These are phyloP conservation scores for Eupithecia vulgata DNA, from an alignment of 2,888 invertebrate genomes.

Conservation along the genomic window DNA sequence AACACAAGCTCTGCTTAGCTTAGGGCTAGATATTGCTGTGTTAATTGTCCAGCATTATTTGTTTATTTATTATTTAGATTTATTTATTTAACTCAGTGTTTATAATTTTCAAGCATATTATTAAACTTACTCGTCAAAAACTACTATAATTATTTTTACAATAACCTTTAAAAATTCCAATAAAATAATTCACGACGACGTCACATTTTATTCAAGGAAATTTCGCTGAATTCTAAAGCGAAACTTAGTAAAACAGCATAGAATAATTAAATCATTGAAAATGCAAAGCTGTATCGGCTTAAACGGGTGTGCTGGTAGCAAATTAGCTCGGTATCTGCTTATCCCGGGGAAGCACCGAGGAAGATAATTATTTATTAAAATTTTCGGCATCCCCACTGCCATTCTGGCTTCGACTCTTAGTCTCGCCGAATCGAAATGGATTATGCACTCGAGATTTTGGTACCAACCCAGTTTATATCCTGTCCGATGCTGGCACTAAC, in stretches of 20 bases:
- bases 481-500: not conserved
- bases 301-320: constrained; percentile 48
- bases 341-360: constrained; percentile 57
- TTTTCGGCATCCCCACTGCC: constrained; percentile 63
- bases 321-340: constrained; percentile 69
- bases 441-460: constrained; percentile 5
- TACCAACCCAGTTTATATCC: not conserved
- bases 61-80: too few species aligned
- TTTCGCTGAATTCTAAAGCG: not conserved
- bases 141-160: not conserved
- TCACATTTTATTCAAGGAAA: not conserved
- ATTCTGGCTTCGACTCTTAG: constrained; percentile 13
- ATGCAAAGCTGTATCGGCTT: constrained; percentile 34
- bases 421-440: constrained; percentile 5
- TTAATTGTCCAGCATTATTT: too few species aligned
- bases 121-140: not conserved
- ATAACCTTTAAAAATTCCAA: not conserved
- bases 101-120: not conserved
- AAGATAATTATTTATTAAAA: constrained; percentile 80
- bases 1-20: too few species aligned
- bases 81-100: not conserved
- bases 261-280: constrained; percentile 30
- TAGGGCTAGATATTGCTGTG: too few species aligned
- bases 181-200: not conserved
- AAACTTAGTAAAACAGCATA: constrained; percentile 3